Evolutionary conservation across 2,888 invertebrate genomes (phyloP).

Genomic region (Pachycephus smyrnensis): DNA sequence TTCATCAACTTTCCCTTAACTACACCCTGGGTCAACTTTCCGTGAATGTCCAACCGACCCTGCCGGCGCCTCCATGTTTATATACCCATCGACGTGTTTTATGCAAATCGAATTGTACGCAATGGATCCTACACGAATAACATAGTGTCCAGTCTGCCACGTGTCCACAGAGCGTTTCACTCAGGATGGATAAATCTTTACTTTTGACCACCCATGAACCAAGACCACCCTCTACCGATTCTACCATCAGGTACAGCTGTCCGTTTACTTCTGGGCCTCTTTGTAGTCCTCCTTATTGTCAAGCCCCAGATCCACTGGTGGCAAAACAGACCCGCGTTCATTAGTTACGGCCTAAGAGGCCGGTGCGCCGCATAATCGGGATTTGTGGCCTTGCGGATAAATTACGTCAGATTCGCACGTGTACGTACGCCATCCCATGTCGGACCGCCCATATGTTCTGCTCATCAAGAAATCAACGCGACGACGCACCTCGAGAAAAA

Average conservation of each 20-base stretch:
- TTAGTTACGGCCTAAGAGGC: background rate
- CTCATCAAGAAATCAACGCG: constrained; percentile 6
- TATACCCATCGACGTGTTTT: constrained; percentile 35
- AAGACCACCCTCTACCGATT: background rate
- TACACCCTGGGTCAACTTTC: background rate
- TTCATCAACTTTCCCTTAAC: background rate
- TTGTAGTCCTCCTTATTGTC: background rate
- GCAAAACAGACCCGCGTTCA: background rate
- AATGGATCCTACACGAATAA: constrained; percentile 13
- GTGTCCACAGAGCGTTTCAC: background rate
- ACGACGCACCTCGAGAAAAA: constrained; percentile 1
- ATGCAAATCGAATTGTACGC: constrained; percentile 44
- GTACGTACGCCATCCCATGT: background rate
- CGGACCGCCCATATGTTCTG: constrained; percentile 2
- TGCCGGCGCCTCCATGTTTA: background rate
- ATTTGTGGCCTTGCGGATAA: background rate
- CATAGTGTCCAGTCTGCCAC: constrained; percentile 17
- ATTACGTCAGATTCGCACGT: background rate
- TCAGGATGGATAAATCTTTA: background rate
- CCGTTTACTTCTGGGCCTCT: no score
- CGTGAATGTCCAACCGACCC: no score
- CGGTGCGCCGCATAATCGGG: background rate
- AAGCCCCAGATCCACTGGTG: background rate
- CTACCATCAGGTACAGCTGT: background rate
- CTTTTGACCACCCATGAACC: background rate